phyloP scores from a whole-genome alignment of 2,797 vertebrate genomes.

The Phataginus tricuspis region DNA sequence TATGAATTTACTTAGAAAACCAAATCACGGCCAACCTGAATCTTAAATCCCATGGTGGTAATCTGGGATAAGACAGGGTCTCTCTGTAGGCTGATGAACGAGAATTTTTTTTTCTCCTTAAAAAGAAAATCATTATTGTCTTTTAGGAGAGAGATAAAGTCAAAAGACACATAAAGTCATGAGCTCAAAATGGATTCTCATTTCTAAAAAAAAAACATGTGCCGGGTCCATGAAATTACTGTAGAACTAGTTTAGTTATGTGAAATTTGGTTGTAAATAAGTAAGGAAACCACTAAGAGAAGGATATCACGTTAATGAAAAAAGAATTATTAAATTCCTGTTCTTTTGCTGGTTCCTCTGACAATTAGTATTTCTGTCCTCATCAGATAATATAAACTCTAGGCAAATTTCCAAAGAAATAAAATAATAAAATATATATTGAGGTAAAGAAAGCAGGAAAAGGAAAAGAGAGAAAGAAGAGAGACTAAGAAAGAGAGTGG shows the following conservation, averaged over 20 bases:
- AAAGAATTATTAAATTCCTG: slow-evolving; percentile 43
- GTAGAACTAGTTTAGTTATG: slow-evolving; percentile 14
- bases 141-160: slow-evolving; percentile 57
- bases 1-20: slow-evolving; percentile 11
- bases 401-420: slow-evolving; percentile 54
- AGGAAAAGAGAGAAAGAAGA: background rate
- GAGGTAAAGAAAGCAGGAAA: background rate
- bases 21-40: background rate
- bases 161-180: slow-evolving; percentile 60
- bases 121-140: slow-evolving; percentile 25
- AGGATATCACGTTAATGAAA: slow-evolving; percentile 22
- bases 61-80: slow-evolving; percentile 65
- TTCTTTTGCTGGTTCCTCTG: background rate
- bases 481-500: background rate
- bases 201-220: slow-evolving; percentile 5
- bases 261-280: slow-evolving; percentile 51
- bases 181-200: slow-evolving; percentile 56
- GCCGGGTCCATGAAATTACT: background rate
- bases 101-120: slow-evolving; percentile 48
- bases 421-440: slow-evolving; percentile 27
- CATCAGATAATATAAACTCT: slow-evolving; percentile 5
- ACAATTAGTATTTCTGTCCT: slow-evolving; percentile 22
- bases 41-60: slow-evolving; percentile 50
- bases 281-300: slow-evolving; percentile 44
- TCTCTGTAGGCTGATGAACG: slow-evolving; percentile 29